phyloP scores from a whole-genome alignment of 2,113 vertebrate genomes.

The Vulpes lagopus region DNA sequence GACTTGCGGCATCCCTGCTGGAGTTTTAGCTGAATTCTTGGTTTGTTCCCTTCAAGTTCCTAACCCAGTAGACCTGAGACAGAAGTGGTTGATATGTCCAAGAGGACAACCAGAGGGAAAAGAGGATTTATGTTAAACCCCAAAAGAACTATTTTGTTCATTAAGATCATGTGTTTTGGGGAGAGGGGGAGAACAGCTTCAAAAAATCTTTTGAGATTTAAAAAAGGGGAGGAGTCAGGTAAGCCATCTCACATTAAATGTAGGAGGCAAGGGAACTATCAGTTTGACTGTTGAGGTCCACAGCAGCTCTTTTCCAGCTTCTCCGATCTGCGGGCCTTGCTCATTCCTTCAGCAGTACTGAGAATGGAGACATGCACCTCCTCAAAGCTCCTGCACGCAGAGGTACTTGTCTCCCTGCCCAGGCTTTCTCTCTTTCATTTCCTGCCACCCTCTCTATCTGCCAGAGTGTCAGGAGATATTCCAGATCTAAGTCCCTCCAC shows the following conservation, averaged over 20 bases:
- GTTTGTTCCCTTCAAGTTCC: neutral
- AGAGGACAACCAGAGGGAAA: neutral
- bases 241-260: neutral
- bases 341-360: neutral
- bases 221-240: neutral
- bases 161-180: neutral
- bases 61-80: neutral
- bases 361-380: fast-evolving
- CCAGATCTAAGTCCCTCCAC: neutral
- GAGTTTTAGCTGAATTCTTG: neutral
- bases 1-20: neutral
- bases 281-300: neutral
- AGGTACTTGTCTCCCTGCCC: neutral
- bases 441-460: conserved; percentile 37
- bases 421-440: conserved; percentile 28
- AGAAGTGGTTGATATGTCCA: neutral
- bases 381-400: neutral
- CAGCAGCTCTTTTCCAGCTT: neutral
- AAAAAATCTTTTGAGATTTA: neutral
- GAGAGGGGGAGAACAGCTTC: neutral
- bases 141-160: neutral
- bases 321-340: neutral
- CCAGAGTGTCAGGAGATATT: conserved; percentile 5
- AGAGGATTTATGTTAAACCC: neutral
- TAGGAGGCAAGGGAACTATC: neutral